Percentiles rank a stretch among this genome's conserved stretches.
Evolutionary conservation across 2,113 vertebrate species (phyloP).

Genomic region (Dicentrarchus labrax): DNA sequence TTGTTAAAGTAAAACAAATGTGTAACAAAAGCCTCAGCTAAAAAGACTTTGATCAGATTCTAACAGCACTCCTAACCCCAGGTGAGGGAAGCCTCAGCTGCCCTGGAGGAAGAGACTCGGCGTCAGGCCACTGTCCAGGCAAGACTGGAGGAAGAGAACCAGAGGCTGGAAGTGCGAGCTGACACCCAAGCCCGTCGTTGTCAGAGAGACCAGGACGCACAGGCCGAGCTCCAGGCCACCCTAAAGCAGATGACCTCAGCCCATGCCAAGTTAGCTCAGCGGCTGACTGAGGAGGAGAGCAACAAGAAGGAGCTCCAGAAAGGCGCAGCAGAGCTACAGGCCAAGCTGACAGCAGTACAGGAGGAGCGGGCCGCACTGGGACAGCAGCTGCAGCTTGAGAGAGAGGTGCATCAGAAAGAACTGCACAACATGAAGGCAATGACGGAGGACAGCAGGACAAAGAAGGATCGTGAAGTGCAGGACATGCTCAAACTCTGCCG

Average conservation of each 20-base stretch:
- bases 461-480: conserved; percentile 86
- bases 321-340: conserved; percentile 81
- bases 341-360: conserved; percentile 78
- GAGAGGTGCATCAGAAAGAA: conserved; percentile 90
- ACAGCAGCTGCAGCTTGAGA: conserved; percentile 90
- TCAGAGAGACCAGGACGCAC: conserved; percentile 77
- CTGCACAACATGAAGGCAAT: conserved; percentile 83
- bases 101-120: conserved; percentile 85
- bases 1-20: not conserved
- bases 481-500: conserved; percentile 84
- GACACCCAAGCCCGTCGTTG: conserved; percentile 71
- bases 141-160: conserved; percentile 86
- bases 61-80: conserved; percentile 49
- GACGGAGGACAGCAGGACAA: conserved; percentile 81
- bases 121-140: conserved; percentile 81
- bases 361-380: conserved; percentile 85
- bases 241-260: conserved; percentile 86
- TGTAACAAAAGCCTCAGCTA: not conserved
- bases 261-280: conserved; percentile 85
- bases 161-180: conserved; percentile 84
- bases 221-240: conserved; percentile 85
- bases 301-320: conserved; percentile 85
- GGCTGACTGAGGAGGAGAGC: conserved; percentile 86
- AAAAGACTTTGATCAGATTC: conserved; percentile 4
- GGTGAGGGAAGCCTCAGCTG: conserved; percentile 80